Conservation (phyloP, 2,797 vertebrate species). For the Tragelaphus oryx region DNA sequence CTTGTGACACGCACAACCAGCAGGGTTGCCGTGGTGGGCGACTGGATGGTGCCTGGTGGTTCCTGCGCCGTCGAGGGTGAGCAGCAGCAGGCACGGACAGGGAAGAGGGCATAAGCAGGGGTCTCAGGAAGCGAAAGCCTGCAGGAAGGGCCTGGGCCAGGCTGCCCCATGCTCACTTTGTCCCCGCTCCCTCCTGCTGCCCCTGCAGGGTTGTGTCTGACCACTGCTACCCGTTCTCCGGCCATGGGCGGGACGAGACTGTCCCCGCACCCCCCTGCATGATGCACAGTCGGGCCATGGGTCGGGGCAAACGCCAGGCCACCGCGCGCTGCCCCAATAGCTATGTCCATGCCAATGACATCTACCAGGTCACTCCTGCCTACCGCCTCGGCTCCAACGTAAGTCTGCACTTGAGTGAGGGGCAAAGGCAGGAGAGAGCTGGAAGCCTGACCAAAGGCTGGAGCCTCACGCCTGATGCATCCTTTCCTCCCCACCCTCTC, state of each 20-base stretch:
- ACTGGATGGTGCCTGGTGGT: slow-evolving; percentile 97
- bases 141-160: not conserved
- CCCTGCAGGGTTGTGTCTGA: slow-evolving; percentile 92
- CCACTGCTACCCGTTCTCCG: slow-evolving; percentile 91
- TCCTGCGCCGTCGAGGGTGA: slow-evolving; percentile 91
- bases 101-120: not conserved
- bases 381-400: slow-evolving; percentile 84
- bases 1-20: slow-evolving; percentile 94
- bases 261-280: slow-evolving; percentile 84
- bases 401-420: slow-evolving; percentile 57
- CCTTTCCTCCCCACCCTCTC: not conserved
- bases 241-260: slow-evolving; percentile 74
- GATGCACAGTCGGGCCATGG: slow-evolving; percentile 94
- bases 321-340: slow-evolving; percentile 81
- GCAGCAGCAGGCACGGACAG: not conserved
- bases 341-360: slow-evolving; percentile 77
- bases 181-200: not conserved
- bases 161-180: rapidly evolving
- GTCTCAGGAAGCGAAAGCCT: not conserved
- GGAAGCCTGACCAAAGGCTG: not conserved
- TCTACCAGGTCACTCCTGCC: slow-evolving; percentile 86
- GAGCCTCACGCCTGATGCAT: not conserved
- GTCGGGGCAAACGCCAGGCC: slow-evolving; percentile 92
- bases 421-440: not conserved
- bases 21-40: slow-evolving; percentile 91